phyloP scores from a whole-genome alignment of 2,113 vertebrate genomes.

The Aldabrachelys gigantea region DNA sequence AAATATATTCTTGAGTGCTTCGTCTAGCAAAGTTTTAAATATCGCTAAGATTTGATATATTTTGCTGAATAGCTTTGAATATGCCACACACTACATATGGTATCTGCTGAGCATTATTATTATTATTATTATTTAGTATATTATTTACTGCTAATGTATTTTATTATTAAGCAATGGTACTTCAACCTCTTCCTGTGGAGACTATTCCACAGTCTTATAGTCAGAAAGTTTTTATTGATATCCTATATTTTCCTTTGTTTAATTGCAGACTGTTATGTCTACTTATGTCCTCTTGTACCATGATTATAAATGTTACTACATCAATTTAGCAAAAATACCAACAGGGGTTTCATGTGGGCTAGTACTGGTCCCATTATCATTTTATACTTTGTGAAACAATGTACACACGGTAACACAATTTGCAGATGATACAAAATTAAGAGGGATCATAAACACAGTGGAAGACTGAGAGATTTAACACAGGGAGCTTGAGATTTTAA shows the following conservation, averaged over 20 bases:
- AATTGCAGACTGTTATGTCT: slow-evolving; percentile 60
- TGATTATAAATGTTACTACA: slow-evolving; percentile 62
- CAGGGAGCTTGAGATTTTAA: slow-evolving; percentile 74
- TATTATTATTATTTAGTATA: slow-evolving; percentile 23
- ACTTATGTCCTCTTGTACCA: slow-evolving; percentile 57
- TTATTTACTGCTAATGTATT: slow-evolving; percentile 53
- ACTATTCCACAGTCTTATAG: slow-evolving; percentile 38
- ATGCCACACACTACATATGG: neutral
- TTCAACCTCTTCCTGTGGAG: slow-evolving; percentile 53
- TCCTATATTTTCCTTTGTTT: slow-evolving; percentile 60
- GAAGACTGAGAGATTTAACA: slow-evolving; percentile 68
- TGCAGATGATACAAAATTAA: slow-evolving; percentile 73
- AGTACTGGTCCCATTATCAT: slow-evolving; percentile 56
- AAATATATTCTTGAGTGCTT: slow-evolving; percentile 33
- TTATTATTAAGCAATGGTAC: slow-evolving; percentile 33
- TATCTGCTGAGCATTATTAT: neutral
- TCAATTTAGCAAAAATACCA: slow-evolving; percentile 68
- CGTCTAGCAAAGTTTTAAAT: slow-evolving; percentile 45
- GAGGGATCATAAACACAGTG: slow-evolving; percentile 69
- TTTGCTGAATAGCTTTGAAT: slow-evolving; percentile 6
- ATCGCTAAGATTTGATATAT: neutral
- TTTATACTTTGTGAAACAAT: slow-evolving; percentile 69
- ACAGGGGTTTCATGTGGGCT: slow-evolving; percentile 63
- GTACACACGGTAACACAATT: slow-evolving; percentile 59
- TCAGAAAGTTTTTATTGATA: slow-evolving; percentile 55